Evolutionary conservation across 37 sponge, comb jelly and placozoan species (phyloP).

Genomic region (Axinella damicornis): DNA sequence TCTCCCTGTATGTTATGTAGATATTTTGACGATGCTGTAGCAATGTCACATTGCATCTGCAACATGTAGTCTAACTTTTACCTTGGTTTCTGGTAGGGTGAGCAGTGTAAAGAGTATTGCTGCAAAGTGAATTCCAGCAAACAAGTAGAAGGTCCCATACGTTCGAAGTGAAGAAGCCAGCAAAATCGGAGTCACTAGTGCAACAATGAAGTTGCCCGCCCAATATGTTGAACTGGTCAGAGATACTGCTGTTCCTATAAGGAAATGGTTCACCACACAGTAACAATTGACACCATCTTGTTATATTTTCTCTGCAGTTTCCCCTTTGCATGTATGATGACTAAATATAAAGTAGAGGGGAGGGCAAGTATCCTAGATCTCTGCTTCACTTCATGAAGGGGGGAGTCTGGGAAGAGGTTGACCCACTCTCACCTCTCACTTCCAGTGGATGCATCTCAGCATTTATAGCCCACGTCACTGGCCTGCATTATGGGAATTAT

Average conservation of each 20-base stretch:
- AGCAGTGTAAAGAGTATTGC: slow-evolving; percentile 68
- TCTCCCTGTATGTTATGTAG: slow-evolving; percentile 40
- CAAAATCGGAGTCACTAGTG: slow-evolving; percentile 68
- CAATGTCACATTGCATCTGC: too few species aligned
- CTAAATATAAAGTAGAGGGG: too few species aligned
- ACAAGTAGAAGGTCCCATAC: slow-evolving; percentile 69
- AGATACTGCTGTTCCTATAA: slow-evolving; percentile 65
- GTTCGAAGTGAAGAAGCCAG: slow-evolving; percentile 53
- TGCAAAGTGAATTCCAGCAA: slow-evolving; percentile 16
- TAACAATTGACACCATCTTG: too few species aligned
- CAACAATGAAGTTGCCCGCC: slow-evolving; percentile 72
- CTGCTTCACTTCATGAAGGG: too few species aligned
- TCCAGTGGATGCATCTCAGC: slow-evolving; percentile 80
- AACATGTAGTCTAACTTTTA: neutral
- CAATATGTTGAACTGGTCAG: slow-evolving; percentile 78
- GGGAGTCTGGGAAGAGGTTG: too few species aligned
- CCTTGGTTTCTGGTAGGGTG: slow-evolving; percentile 79
- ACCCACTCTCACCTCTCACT: slow-evolving; percentile 40
- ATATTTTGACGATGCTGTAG: too few species aligned
- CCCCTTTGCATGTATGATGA: too few species aligned
- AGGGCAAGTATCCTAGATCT: too few species aligned
- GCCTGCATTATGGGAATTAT: slow-evolving; percentile 20
- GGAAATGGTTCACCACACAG: slow-evolving; percentile 83
- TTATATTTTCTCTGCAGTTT: too few species aligned
- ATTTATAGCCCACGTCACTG: slow-evolving; percentile 78